phyloP scores from a whole-genome alignment of 2,797 vertebrate species.

The Astyanax mexicanus region DNA sequence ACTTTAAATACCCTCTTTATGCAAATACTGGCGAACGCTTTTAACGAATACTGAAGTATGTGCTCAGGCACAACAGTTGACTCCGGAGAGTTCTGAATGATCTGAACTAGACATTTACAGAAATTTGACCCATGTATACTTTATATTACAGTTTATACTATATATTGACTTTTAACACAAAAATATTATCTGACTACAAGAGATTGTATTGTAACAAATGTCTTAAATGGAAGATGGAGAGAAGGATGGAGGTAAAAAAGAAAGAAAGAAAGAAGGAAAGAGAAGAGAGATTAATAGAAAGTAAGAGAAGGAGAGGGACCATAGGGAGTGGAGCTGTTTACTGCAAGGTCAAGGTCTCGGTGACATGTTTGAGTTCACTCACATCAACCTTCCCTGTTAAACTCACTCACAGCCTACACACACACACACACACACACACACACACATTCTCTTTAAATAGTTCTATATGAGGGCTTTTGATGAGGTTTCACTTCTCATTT shows the following conservation, averaged over 20 bases:
- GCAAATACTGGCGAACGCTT: too few relatives aligned
- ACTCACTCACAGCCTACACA: conserved; percentile 57
- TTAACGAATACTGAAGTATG: too few relatives aligned
- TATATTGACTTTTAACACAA: too few relatives aligned
- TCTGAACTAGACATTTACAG: too few relatives aligned
- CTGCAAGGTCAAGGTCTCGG: conserved; percentile 80
- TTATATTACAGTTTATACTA: neutral
- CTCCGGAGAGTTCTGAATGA: too few relatives aligned
- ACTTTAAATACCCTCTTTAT: too few relatives aligned
- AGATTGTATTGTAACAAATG: neutral
- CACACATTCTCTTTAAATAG: neutral
- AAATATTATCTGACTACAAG: neutral
- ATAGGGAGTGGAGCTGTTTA: conserved; percentile 77
- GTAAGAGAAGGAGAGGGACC: conserved; percentile 39
- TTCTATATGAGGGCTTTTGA: conserved; percentile 6
- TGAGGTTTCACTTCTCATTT: conserved; percentile 10
- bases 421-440: neutral
- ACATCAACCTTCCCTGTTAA: conserved; percentile 77
- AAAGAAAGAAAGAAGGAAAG: conserved; percentile 1
- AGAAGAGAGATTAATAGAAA: conserved; percentile 30
- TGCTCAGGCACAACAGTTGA: too few relatives aligned
- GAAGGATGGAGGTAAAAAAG: conserved; percentile 11
- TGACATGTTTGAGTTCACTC: conserved; percentile 75
- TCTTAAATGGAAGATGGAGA: neutral
- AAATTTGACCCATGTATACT: too few relatives aligned